Evolutionary conservation across 2,113 vertebrate genomes (phyloP), one percentile per base, ranked within the genome.

Genomic region (Chloroceryle aenea): DNA sequence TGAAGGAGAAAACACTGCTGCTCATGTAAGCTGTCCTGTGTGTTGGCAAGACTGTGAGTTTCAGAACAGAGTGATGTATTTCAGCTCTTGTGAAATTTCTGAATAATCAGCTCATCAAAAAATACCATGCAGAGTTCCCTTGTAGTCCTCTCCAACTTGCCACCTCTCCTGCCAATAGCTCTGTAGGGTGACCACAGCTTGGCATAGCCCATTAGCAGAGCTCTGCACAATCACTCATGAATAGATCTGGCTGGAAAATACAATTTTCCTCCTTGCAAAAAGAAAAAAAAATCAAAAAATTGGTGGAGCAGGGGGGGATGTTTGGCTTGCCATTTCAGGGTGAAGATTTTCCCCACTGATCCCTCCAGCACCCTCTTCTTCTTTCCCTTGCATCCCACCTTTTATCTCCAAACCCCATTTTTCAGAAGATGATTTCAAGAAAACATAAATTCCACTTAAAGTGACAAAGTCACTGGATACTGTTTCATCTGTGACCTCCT

Each of bases 61-160:
- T 95, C 75, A 74, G 95, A 94, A 53, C 67, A 67, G 91, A 97
- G 79, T 93, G 92, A 95, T 96, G 76, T 80, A 93, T 95, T 94
- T 94, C 92, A 95, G 87, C 73, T 77, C 82, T 63, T 90, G 92
- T 86, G 94, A 87, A 83, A 96, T 94, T 92, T 92, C 90, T 95
- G 95, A 95, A 94, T 96, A 96, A 96, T 95, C 95, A 96, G 95
- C 92, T 96, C 93, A 95, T 97, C 96, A 96, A 96, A 96, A 96
- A 96, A 87, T 95, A 96, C 59, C 95, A 84, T 27, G 87, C 91
- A 87, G 95, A 93, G 95, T 93, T 95, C 85, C 79, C 90, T 96
- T 96, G 90, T 91, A 96, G 93, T 83, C 87, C 85, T 88, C 84
- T 95, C 85, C 93, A 94, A 85, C 95, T 93, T 87, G 93, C 91